Base-by-base conservation (phyloP, 2,113 vertebrate species). In the Channa argus region DNA sequence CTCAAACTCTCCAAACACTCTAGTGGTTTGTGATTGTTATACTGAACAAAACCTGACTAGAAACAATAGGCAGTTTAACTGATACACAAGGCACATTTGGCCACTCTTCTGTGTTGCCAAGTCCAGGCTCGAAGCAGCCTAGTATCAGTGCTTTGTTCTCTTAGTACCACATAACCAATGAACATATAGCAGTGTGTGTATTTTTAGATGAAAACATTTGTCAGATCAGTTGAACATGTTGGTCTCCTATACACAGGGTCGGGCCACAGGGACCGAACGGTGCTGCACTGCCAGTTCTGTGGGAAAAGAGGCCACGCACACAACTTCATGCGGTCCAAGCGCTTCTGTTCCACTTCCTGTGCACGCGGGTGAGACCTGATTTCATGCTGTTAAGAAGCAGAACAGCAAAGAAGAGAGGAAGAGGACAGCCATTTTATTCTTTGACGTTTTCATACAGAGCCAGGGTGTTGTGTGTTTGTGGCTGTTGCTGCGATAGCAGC, bases 281-380 rank as follows among this genome's bases (percentile, higher is more conserved):
- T 99, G 79, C 94, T 99, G 52, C 96, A 98, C 92, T 99, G 98
- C 88, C 96, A 99, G 93, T 97, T 98, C 91, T 99, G 98, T 82
- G 96, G 96, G 4, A 99, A 98, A 90, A 95, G 96, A 94, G 97
- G 96, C 49, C 98, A 97, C 77, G 93, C 96, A 5, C 95, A 95
- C 93, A 97, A 96, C 76, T 99, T 99, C 93, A 93, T 96, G 62
- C 92, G 96, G 64, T 99, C 98, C 80, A 99, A 98, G 61, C 95
- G 97, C 76, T 99, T 98, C 95, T 99, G 98, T 88, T 97, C 98
- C 71, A 97, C 96, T 77, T 96, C 97, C 66, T 99, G 98, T 92
- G 96, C 97, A 54, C 97, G 97, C 89, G 97, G 98, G 97, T 95
- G 81, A 89, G 89, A 7, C 45, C 15, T 1, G 1, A 0, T 45